A percentile compares a stretch with the other conserved stretches of the same genome.
phyloP scores from a whole-genome alignment of 2,797 vertebrate species.

The Dromococcyx pavoninus region DNA sequence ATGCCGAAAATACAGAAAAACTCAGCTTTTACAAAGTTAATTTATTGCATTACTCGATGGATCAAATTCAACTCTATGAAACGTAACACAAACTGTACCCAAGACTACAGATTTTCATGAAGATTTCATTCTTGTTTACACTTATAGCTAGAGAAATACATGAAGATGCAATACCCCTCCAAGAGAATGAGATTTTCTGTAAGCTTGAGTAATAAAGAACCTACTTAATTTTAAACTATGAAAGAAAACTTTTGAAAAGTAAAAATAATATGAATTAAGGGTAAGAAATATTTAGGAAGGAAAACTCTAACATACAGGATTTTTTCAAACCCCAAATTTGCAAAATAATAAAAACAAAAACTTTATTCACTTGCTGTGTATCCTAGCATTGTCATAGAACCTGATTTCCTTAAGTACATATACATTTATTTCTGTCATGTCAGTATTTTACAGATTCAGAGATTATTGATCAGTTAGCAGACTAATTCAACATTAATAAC shows the following conservation, averaged over 20 bases:
- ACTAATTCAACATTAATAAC: not conserved
- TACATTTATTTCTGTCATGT: not conserved
- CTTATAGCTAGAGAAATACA: not conserved
- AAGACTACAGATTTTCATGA: not conserved
- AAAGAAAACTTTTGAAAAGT: not conserved
- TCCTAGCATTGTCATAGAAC: not conserved
- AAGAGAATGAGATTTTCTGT: not conserved
- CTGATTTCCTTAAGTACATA: not conserved
- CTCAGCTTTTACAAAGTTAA: not conserved
- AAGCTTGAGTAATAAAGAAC: not conserved
- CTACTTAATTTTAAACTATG: not conserved
- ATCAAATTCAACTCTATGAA: not conserved
- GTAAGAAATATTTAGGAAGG: not conserved
- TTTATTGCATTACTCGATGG: not conserved
- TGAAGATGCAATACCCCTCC: not conserved
- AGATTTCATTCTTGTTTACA: not conserved
- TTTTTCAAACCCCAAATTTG: not conserved
- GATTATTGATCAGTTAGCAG: not conserved
- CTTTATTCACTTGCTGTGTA: not conserved
- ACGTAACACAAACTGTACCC: not conserved
- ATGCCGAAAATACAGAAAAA: not conserved
- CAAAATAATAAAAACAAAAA: not conserved
- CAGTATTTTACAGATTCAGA: not conserved
- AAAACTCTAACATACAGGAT: not conserved
- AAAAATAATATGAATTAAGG: not conserved